Conservation (phyloP, 2,888 invertebrate species). For the Hypomecis punctinalis region DNA sequence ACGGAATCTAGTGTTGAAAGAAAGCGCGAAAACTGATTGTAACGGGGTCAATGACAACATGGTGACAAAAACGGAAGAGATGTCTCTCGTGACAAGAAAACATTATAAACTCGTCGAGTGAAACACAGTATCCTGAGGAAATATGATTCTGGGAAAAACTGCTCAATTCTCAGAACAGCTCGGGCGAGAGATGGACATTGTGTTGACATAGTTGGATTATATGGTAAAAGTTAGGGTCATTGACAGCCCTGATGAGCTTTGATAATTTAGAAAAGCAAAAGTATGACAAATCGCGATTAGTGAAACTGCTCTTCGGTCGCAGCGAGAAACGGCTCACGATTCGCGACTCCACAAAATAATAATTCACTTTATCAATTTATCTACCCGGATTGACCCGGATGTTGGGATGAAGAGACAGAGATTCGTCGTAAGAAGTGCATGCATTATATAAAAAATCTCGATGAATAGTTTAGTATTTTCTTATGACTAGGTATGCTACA, state of each 20-base stretch:
- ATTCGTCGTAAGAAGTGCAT: constrained; percentile 39
- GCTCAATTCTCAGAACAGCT: constrained; percentile 27
- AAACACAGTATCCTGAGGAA: constrained; percentile 47
- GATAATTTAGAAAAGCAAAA: constrained; percentile 59
- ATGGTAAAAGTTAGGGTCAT: constrained; percentile 33
- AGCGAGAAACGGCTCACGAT: constrained; percentile 51
- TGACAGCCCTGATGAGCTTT: constrained; percentile 49
- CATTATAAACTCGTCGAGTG: constrained; percentile 45
- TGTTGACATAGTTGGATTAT: constrained; percentile 44
- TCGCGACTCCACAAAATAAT: constrained; percentile 53
- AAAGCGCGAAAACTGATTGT: constrained; percentile 55
- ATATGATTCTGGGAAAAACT: constrained; percentile 32
- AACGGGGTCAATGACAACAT: constrained; percentile 60
- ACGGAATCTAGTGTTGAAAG: constrained; percentile 40
- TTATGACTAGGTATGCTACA: constrained; percentile 4
- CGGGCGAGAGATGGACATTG: constrained; percentile 30
- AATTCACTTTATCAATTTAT: constrained; percentile 53
- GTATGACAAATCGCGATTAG: constrained; percentile 71
- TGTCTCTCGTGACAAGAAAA: constrained; percentile 47
- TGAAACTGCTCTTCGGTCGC: constrained; percentile 51
- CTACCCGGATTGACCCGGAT: constrained; percentile 49
- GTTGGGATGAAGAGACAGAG: constrained; percentile 37
- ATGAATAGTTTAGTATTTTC: constrained; percentile 6
- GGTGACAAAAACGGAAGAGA: constrained; percentile 50
- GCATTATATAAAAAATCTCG: constrained; percentile 28